phyloP scores from a whole-genome alignment of 2,797 vertebrate genomes.

The Microtus obscurus region DNA sequence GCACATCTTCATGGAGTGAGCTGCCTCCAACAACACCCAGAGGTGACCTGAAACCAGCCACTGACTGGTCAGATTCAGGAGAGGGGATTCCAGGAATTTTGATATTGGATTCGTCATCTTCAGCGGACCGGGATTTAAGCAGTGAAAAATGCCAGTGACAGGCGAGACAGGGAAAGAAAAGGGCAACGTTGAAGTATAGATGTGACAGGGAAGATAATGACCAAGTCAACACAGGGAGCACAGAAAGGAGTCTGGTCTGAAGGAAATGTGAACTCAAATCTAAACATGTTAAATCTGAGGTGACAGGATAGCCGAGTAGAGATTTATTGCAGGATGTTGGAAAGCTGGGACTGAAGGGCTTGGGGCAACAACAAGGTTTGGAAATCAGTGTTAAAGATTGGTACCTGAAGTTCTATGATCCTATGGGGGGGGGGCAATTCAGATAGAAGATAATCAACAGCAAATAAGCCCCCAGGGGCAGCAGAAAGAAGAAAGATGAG shows the following conservation, averaged over 20 bases:
- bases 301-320: not conserved
- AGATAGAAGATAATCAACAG: not conserved
- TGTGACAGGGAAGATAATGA: constrained; percentile 14
- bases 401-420: not conserved
- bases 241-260: not conserved
- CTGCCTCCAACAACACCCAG: not conserved
- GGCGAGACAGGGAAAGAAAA: constrained; percentile 25
- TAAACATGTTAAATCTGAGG: constrained; percentile 13
- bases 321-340: not conserved
- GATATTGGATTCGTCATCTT: not conserved
- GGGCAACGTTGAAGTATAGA: constrained; percentile 21
- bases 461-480: not conserved
- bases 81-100: not conserved
- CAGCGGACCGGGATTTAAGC: not conserved
- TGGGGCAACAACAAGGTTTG: not conserved
- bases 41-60: not conserved
- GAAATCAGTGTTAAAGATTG: constrained; percentile 14
- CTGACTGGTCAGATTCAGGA: not conserved
- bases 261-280: constrained; percentile 10
- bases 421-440: not conserved
- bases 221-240: constrained; percentile 14
- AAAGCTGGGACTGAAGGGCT: not conserved
- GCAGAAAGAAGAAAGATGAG: not conserved
- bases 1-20: not conserved
- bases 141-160: constrained; percentile 42